Percentiles rank a stretch among this genome's conserved stretches.
Conservation (phyloP, 30 jellyfish, hydroid and myxozoan genomes). For the Calvadosia cruxmelitensis region DNA sequence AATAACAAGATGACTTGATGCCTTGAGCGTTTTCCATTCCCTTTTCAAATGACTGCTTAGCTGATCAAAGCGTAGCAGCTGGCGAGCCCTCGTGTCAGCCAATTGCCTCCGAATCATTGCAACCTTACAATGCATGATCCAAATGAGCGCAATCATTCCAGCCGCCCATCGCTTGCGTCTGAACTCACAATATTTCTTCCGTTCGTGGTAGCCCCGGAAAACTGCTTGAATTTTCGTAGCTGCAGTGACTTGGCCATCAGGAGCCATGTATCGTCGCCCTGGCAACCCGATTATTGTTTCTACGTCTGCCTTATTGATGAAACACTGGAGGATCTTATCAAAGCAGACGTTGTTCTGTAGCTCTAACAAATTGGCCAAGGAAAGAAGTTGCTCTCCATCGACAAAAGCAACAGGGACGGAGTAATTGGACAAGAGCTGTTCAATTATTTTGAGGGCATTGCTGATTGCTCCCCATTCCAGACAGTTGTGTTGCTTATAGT, state of each 20-base stretch:
- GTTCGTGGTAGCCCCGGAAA: conserved; percentile 15
- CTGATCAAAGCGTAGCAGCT: conserved; percentile 25
- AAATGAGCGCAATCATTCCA: conserved; percentile 68
- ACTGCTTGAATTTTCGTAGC: conserved; percentile 75
- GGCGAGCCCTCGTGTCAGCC: conserved; percentile 27
- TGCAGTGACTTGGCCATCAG: conserved; percentile 77
- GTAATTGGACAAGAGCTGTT: conserved; percentile 32
- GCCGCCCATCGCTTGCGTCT: conserved; percentile 85
- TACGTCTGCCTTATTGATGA: not conserved
- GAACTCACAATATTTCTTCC: conserved; percentile 25
- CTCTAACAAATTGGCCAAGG: not conserved
- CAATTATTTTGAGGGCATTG: conserved; percentile 34
- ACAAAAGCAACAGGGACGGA: conserved; percentile 71
- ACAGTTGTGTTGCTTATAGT: conserved; percentile 41
- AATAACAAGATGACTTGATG: conserved; percentile 49
- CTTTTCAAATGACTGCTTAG: conserved; percentile 11
- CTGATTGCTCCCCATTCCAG: conserved; percentile 72
- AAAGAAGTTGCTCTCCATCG: conserved; percentile 70
- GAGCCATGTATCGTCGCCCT: conserved; percentile 89
- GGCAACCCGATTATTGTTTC: conserved; percentile 2
- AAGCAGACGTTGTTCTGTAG: too few relatives aligned
- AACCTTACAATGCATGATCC: conserved; percentile 84
- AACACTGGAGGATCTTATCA: not conserved
- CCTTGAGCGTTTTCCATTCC: conserved; percentile 46
- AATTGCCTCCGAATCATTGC: conserved; percentile 51